A percentile compares a stretch with the other conserved stretches of the same genome.
These are phyloP conservation scores for Hiodon alosoides DNA, from an alignment of 2,113 vertebrate species.

Conservation along the genomic window DNA sequence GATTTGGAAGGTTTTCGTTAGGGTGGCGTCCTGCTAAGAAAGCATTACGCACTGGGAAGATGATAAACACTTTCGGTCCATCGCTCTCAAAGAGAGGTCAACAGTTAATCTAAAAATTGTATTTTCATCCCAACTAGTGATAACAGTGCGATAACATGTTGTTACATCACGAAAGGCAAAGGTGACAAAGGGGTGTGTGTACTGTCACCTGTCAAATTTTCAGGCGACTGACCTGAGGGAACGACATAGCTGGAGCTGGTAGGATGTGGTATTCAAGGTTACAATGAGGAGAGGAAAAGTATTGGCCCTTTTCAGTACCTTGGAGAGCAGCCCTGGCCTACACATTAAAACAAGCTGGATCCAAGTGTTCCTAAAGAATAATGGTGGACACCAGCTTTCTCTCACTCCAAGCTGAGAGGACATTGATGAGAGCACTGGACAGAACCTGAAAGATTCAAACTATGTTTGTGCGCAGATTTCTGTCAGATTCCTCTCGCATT, in stretches of 20 bases:
- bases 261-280: neutral
- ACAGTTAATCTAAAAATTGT: neutral
- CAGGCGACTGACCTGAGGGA: neutral
- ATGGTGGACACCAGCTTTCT: neutral
- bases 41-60: neutral
- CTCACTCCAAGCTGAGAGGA: neutral
- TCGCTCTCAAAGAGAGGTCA: neutral
- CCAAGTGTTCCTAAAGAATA: neutral
- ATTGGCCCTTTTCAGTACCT: constrained; percentile 33
- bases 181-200: neutral
- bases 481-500: neutral
- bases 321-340: constrained; percentile 25
- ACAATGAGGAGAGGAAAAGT: neutral
- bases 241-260: neutral
- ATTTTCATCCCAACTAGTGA: neutral
- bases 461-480: neutral
- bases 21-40: neutral
- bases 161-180: too few relatives aligned
- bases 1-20: neutral
- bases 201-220: neutral
- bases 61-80: neutral
- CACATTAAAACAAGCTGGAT: neutral
- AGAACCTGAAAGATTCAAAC: neutral
- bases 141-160: too few relatives aligned
- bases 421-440: too few relatives aligned